Evolutionary conservation across 1,140 invertebrate genomes (phyloP).

Genomic region (Neodiprion fabricii): DNA sequence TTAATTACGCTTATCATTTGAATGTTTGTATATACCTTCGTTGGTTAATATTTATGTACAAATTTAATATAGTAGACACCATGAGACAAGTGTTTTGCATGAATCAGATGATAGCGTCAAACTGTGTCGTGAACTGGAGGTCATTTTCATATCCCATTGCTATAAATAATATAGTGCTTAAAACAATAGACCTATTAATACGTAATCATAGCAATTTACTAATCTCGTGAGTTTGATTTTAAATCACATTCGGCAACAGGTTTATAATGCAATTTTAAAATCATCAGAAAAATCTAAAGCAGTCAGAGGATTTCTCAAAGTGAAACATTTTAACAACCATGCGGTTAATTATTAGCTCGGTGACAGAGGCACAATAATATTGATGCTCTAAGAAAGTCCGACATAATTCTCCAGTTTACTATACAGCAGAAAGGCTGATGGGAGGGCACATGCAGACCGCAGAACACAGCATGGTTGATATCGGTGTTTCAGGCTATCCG

Average conservation of each 20-base stretch:
- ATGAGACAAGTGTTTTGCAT: not conserved
- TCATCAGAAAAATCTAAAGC: not conserved
- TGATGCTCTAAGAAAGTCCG: not conserved
- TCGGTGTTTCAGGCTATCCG: conserved; percentile 73
- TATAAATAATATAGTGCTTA: too few relatives aligned
- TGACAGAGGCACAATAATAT: not conserved
- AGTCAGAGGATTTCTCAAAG: not conserved
- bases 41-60: not conserved
- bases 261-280: not conserved
- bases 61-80: not conserved
- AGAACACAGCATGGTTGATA: conserved; percentile 12
- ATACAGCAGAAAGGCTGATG: conserved; percentile 12
- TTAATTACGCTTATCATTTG: not conserved
- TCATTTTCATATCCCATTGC: not conserved
- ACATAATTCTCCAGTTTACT: conserved; percentile 1
- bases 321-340: not conserved
- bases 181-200: too few relatives aligned
- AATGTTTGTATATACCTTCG: too few relatives aligned
- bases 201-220: too few relatives aligned
- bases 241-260: not conserved
- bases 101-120: not conserved
- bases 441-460: not conserved
- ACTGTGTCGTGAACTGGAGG: conserved; percentile 15
- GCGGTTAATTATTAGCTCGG: not conserved
- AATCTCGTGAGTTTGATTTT: not conserved